These are phyloP conservation scores for mouse (Mus musculus) DNA, from an alignment of 2,113 vertebrate genomes.

Conservation along the genomic window GRCm39 chr2:41007001-41007500, in stretches of 20 bases:
- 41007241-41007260: background rate
- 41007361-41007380: background rate
- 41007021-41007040: background rate
- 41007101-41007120: background rate
- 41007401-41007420: background rate
- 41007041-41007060: background rate
- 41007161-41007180: background rate
- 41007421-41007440: background rate
- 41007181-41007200: background rate
- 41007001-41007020: background rate
- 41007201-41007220: background rate
- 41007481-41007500: background rate
- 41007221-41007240: background rate
- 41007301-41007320: background rate
- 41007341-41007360: background rate
- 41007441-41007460: background rate
- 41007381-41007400: background rate
- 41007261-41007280: constrained; percentile 29
- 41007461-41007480: background rate
- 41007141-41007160: background rate
- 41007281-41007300: background rate
- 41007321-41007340: background rate
- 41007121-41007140: background rate
- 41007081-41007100: background rate
- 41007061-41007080: background rate